Evolutionary conservation across 1,140 invertebrate genomes (phyloP).

Genomic region (Leptestheria dahalacensis): DNA sequence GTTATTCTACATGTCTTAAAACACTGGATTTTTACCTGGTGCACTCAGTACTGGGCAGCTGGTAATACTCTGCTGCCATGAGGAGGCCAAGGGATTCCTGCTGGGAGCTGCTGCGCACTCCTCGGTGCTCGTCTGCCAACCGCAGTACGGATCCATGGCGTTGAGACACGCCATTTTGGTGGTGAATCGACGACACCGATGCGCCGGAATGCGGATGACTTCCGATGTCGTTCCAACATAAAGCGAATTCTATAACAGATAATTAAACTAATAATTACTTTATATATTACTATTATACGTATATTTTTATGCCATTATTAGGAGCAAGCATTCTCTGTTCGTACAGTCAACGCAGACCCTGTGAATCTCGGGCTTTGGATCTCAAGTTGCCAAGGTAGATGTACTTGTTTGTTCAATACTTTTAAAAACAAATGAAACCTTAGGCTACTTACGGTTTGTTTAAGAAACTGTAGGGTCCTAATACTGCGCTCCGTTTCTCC

Average conservation of each 20-base stretch:
- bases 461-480: slow-evolving; percentile 57
- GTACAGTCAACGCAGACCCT: too few species aligned
- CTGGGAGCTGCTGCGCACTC: slow-evolving; percentile 49
- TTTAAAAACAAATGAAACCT: not conserved
- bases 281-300: too few species aligned
- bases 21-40: slow-evolving; percentile 24
- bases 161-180: slow-evolving; percentile 54
- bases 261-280: too few species aligned
- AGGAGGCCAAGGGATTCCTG: slow-evolving; percentile 39
- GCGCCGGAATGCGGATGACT: slow-evolving; percentile 52
- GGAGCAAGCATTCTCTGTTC: too few species aligned
- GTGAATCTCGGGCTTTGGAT: too few species aligned
- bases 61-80: slow-evolving; percentile 54
- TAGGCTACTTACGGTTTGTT: slow-evolving; percentile 43
- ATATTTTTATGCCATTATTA: too few species aligned
- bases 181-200: slow-evolving; percentile 57
- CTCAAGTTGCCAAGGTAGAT: too few species aligned
- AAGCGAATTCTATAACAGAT: slow-evolving; percentile 43
- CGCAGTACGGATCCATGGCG: slow-evolving; percentile 84
- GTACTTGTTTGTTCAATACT: too few species aligned
- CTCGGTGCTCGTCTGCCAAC: slow-evolving; percentile 64
- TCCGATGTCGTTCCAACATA: slow-evolving; percentile 60
- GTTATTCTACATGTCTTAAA: too few species aligned
- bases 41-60: slow-evolving; percentile 44
- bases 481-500: slow-evolving; percentile 34